A percentile compares a stretch with the other conserved stretches of the same genome.
Evolutionary conservation across 2,888 invertebrate species (phyloP).

Genomic region (Brachypalpus laphriformis): DNA sequence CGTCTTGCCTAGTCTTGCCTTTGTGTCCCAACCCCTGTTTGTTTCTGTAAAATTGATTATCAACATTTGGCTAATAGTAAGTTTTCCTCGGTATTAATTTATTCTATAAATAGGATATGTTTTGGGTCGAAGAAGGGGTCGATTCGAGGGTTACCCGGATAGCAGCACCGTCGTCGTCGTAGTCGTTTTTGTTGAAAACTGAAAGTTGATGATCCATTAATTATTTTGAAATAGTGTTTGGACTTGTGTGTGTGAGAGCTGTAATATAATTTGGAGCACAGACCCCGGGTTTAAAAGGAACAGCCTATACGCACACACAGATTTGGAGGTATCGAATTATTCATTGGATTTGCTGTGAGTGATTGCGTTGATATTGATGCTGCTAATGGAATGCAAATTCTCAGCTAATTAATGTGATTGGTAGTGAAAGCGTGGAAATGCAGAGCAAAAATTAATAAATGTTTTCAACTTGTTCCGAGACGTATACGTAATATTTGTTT

Average conservation of each 20-base stretch:
- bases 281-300: neutral
- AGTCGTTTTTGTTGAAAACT: too few species aligned
- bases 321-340: conserved; percentile 23
- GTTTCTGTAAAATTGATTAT: conserved; percentile 25
- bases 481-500: conserved; percentile 53
- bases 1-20: neutral
- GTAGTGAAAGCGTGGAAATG: neutral
- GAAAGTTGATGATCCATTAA: conserved; percentile 43
- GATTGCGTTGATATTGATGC: conserved; percentile 30
- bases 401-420: conserved; percentile 32
- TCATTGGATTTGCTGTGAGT: conserved; percentile 30
- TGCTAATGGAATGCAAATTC: conserved; percentile 58
- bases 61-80: conserved; percentile 32
- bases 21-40: neutral
- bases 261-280: conserved; percentile 25
- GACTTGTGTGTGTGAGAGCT: conserved; percentile 6
- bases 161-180: neutral
- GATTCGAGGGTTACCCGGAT: neutral
- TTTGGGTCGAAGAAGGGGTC: neutral
- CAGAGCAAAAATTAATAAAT: conserved; percentile 2
- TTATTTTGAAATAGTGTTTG: conserved; percentile 37
- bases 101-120: conserved; percentile 56
- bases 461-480: neutral
- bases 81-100: conserved; percentile 37
- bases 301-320: neutral